Base-by-base conservation (phyloP, 2,888 invertebrate genomes). In the Erpobdella octoculata region DNA sequence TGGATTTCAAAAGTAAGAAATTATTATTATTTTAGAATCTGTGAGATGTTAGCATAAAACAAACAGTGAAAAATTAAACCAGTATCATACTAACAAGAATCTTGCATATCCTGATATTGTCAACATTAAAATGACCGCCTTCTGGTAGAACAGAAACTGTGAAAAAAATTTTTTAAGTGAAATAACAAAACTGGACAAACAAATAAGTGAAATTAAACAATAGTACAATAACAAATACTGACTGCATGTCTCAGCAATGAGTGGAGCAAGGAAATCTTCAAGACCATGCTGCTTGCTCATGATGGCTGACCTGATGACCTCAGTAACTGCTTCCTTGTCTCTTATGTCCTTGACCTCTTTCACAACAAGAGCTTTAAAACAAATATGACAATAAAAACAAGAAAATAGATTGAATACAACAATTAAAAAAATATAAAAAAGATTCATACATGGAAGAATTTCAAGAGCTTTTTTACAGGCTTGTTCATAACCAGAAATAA, bases 211-310 rank as follows among this genome's bases (percentile, higher is more conserved):
- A 18, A 15, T 70, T 70, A 70, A 21, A 70, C 25, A 6, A 67
- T n/a, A n/a, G n/a, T n/a, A n/a, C n/a, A n/a, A n/a, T n/a, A n/a
- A n/a, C 15, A 71, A 35, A 15, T 41, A 21, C 80, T 78, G 76
- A 82, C 82, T 76, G 75, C 83, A 84, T 9, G 84, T 82, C 74
- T 81, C 78, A 33, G 79, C 75, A 18, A 84, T 81, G n/a, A 84
- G 75, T 37, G 88, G 88, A 28, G 93, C 87, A 18, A 99, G 86
- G 79, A 94, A 91, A 78, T 96, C 94, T 86, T 98, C 97, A 84
- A 93, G 89, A 15, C 97, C 97, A 85, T 91, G 94, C 81, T 98
- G 97, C 84, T 98, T 98, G 71, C 96, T 94, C 90, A 95, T 95
- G 71, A 98, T 88, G 0, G 94, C 85, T 0, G 94, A 88, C 58